Base-by-base conservation (phyloP, 2,797 vertebrate species). In the Sebastes vulpes region DNA sequence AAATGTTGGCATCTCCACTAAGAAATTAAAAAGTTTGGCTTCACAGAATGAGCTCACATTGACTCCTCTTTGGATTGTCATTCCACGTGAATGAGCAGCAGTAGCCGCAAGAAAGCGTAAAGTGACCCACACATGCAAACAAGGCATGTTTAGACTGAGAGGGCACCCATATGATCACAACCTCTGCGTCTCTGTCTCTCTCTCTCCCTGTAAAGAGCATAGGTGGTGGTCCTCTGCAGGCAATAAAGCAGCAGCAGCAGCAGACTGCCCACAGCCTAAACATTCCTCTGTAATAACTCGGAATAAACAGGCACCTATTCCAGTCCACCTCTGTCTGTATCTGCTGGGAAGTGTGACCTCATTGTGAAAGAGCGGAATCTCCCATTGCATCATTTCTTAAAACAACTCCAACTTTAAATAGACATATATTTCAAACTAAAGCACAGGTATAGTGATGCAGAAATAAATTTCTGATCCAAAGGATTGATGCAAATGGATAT, bases 231-330 rank as follows among this genome's bases (percentile, higher is more conserved):
- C 90, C 65, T 87, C 83, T 66, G 4, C 52, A 73, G 63, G 73
- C 75, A 67, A 72, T 88, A 90, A 89, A 88, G 14, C 69, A 76
- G 70, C 69, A 76, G 70, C 77, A 86, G 72, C 68, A 87, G 77
- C 82, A 84, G 72, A 73, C 73, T 65, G 77, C 75, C 74, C 86
- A 66, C 87, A 91, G 89, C 86, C 88, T 79, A 75, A 91, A 89
- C 89, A 90, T 92, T 92, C 88, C 84, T 88, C 28, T 67, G 58
- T 73, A 86, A 88, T 63, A 80, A 89, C 77, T 65, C 23, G 78
- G 9, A 70, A 77, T 85, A 85, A 83, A 78, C 58, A 70, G 52
- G 61, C 76, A 77, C 71, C 50, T 76, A 61, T 57, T 80, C 72
- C 83, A 54, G 38, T 54, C 31, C 26, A 72, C 71, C 26, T 72